Conservation (phyloP, 1,140 invertebrate genomes). For the Bombus polaris region DNA sequence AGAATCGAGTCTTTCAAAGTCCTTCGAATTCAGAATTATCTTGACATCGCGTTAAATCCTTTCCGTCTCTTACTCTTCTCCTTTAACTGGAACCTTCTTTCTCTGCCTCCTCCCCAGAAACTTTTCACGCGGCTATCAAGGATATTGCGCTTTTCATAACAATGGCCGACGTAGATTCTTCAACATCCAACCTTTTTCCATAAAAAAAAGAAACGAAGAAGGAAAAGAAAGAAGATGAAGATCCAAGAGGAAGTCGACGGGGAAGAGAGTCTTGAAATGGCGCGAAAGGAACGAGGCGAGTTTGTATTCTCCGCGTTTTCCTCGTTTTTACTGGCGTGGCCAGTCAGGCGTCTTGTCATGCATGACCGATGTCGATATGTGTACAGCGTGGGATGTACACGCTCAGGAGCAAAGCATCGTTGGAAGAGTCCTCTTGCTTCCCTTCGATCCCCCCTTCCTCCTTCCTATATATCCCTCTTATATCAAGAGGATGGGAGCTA, state of each 20-base stretch:
- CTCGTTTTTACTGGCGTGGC: slow-evolving; percentile 80
- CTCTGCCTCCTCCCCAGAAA: background rate
- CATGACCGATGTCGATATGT: slow-evolving; percentile 81
- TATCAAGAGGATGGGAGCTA: no score
- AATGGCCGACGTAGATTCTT: slow-evolving; percentile 2
- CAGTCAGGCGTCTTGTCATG: slow-evolving; percentile 81
- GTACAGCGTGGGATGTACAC: slow-evolving; percentile 68
- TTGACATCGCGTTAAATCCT: background rate
- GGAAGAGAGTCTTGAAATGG: slow-evolving; percentile 53
- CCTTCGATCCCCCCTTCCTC: background rate
- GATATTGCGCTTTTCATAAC: slow-evolving; percentile 6
- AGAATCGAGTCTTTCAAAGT: background rate
- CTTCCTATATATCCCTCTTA: background rate
- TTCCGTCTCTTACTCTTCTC: no score
- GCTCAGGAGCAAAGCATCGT: slow-evolving; percentile 65
- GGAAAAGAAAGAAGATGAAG: background rate
- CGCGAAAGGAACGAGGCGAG: slow-evolving; percentile 68
- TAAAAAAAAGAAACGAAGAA: no score
- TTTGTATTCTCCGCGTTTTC: slow-evolving; percentile 76
- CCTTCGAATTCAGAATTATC: background rate
- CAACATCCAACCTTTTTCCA: background rate
- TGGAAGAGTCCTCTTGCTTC: slow-evolving; percentile 61
- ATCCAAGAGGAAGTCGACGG: background rate
- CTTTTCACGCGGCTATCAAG: slow-evolving; percentile 22
- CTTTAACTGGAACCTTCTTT: background rate